phyloP scores from a whole-genome alignment of 2,797 vertebrate species.

The Gephyroberyx darwinii region DNA sequence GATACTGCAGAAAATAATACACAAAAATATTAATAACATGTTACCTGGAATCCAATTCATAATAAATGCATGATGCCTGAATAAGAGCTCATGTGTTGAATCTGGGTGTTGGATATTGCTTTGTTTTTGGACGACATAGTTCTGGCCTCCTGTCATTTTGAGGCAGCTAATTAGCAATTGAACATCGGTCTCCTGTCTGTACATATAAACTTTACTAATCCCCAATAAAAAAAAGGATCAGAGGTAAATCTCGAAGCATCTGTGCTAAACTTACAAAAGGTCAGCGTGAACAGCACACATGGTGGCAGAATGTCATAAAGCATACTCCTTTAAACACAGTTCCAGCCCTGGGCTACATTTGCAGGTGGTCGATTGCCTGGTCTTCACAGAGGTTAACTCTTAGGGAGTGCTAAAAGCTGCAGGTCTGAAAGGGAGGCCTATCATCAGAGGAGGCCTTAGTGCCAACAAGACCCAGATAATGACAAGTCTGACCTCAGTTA shows the following conservation, averaged over 20 bases:
- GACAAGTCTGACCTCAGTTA: conserved; percentile 93
- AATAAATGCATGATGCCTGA: too few relatives aligned
- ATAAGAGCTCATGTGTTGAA: neutral
- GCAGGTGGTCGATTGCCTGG: conserved; percentile 88
- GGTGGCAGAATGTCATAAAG: conserved; percentile 84
- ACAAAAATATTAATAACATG: neutral
- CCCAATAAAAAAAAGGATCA: conserved; percentile 51
- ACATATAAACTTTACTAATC: conserved; percentile 59
- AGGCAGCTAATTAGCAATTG: conserved; percentile 43
- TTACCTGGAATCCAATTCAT: too few relatives aligned
- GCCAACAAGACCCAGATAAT: conserved; percentile 92
- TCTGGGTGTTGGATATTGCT: conserved; percentile 9
- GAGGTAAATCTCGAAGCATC: conserved; percentile 54
- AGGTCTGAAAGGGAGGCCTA: conserved; percentile 84
- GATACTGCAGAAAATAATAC: conserved; percentile 16
- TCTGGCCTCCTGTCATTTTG: conserved; percentile 27
- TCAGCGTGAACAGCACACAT: conserved; percentile 75
- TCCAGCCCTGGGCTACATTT: conserved; percentile 84
- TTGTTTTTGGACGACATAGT: conserved; percentile 11
- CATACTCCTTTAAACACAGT: conserved; percentile 77
- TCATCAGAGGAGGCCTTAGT: conserved; percentile 87
- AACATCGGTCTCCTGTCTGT: conserved; percentile 47
- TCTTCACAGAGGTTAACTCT: conserved; percentile 89
- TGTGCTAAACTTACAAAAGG: conserved; percentile 74
- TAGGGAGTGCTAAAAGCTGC: conserved; percentile 86